Conservation (phyloP, 2,797 vertebrate species). For the Trachops cirrhosus region DNA sequence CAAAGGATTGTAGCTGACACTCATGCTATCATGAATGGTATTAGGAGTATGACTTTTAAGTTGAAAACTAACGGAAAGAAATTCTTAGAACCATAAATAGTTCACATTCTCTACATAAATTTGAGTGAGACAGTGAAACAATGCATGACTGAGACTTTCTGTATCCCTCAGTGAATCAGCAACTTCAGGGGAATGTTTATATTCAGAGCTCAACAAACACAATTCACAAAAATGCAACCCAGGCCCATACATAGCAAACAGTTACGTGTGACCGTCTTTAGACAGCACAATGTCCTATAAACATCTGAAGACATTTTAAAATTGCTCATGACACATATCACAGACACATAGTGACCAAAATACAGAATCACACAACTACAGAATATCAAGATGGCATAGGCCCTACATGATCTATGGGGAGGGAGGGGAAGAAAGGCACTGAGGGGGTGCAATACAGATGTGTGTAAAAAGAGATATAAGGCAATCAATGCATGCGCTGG, state of each 20-base stretch:
- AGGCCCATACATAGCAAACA: constrained; percentile 46
- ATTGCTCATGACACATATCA: constrained; percentile 62
- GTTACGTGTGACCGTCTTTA: constrained; percentile 48
- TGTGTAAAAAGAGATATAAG: constrained; percentile 80
- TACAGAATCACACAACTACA: constrained; percentile 58
- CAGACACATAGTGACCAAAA: constrained; percentile 60
- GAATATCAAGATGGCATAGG: constrained; percentile 51
- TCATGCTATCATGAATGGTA: not conserved
- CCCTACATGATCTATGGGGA: constrained; percentile 64
- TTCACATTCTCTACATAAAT: constrained; percentile 37
- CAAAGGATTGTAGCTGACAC: not conserved
- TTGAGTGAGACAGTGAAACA: not conserved
- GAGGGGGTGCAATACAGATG: constrained; percentile 82
- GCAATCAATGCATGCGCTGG: constrained; percentile 85
- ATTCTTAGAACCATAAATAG: constrained; percentile 41
- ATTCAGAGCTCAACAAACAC: constrained; percentile 48
- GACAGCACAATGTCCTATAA: constrained; percentile 66
- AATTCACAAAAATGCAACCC: constrained; percentile 42
- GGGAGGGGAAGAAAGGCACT: constrained; percentile 73
- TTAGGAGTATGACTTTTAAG: constrained; percentile 28
- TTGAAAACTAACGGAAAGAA: constrained; percentile 38
- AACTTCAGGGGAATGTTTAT: not conserved
- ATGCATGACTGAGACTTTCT: constrained; percentile 10
- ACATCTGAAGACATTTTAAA: constrained; percentile 49
- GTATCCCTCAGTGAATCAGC: not conserved